Evolutionary conservation across 2,888 invertebrate species (phyloP), one percentile per base, ranked within the genome.

Genomic region (Agonopterix alstromeriana): DNA sequence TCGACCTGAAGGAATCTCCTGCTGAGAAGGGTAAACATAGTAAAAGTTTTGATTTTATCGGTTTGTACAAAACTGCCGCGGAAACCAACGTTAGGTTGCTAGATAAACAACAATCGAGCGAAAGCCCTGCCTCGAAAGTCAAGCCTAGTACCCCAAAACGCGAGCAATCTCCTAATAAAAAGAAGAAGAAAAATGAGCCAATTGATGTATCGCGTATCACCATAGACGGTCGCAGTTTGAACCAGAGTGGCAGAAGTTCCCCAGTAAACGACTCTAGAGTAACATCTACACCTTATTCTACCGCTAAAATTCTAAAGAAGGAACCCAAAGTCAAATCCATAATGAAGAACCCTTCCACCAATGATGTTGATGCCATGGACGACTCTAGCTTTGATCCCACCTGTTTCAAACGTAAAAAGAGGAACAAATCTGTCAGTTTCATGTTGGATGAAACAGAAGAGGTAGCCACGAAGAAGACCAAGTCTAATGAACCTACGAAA

Each of bases 381-480:
- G 57, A 51, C 17, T 47, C 63, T n/a, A 53, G 54, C 40, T 51
- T 51, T 8, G 53, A 49, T 27, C 12, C 43, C 8, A 49, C 63
- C 7, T 58, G 55, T 3, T 51, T n/a, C 4, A 82, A 77, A 53
- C 53, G 78, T 0, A 83, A 85, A 52, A 86, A 86, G 54, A 71
- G 86, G 38, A 83, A 81, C 49, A 86, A 86, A 53, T 85, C 86
- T 1, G 84, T 85, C 10, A 86, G 86, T 54, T 83, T 85, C 49
- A 72, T 82, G 73, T 61, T 83, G 1, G 82, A 83, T 10, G 85
- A 85, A 1, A 63, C 63, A 51, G 80, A 82, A 46, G 76, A 73
- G 53, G 58, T 77, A 1, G 61, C 61, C 2, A 54, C 70, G 4
- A 86, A 86, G 53, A 83, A 77, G 54, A 73, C 71, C 0, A 85